phyloP scores from a whole-genome alignment of 2,797 vertebrate species.

The Xiphorhynchus erythropygius region DNA sequence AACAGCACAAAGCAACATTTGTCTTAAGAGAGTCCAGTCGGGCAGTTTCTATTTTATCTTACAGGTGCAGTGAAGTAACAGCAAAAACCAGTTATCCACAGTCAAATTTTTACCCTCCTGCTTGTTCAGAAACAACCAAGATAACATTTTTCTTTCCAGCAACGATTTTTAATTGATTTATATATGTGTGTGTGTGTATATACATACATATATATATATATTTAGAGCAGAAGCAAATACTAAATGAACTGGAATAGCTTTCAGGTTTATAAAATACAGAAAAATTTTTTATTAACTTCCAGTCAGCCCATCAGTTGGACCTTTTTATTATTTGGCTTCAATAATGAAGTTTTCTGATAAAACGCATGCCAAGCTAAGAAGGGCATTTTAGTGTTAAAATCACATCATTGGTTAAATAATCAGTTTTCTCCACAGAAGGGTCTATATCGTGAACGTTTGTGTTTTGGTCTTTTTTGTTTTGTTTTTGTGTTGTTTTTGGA shows the following conservation, averaged over 20 bases:
- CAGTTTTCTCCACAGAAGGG: not conserved
- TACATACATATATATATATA: no score
- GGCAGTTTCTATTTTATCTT: slow-evolving; percentile 76
- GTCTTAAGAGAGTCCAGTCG: slow-evolving; percentile 72
- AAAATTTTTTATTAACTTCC: not conserved
- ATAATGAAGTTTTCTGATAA: not conserved
- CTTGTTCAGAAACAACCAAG: slow-evolving; percentile 30
- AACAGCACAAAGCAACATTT: slow-evolving; percentile 78
- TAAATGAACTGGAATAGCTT: not conserved
- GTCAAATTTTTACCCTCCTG: slow-evolving; percentile 17
- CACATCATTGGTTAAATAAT: not conserved
- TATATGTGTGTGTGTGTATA: not conserved
- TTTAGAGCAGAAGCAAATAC: slow-evolving; percentile 4
- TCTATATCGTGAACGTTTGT: not conserved
- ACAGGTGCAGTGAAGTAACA: slow-evolving; percentile 79
- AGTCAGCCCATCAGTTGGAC: not conserved
- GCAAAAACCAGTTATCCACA: slow-evolving; percentile 2
- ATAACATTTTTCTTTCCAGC: slow-evolving; percentile 6
- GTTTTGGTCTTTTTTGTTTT: not conserved
- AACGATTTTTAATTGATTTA: not conserved
- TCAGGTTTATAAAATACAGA: not conserved
- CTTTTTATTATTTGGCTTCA: not conserved
- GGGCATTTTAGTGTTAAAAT: not conserved
- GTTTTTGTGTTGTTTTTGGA: not conserved
- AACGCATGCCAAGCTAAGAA: not conserved